These are phyloP conservation scores for Halcyon smyrnensis DNA, from an alignment of 2,797 vertebrate species.

Conservation along the genomic window DNA sequence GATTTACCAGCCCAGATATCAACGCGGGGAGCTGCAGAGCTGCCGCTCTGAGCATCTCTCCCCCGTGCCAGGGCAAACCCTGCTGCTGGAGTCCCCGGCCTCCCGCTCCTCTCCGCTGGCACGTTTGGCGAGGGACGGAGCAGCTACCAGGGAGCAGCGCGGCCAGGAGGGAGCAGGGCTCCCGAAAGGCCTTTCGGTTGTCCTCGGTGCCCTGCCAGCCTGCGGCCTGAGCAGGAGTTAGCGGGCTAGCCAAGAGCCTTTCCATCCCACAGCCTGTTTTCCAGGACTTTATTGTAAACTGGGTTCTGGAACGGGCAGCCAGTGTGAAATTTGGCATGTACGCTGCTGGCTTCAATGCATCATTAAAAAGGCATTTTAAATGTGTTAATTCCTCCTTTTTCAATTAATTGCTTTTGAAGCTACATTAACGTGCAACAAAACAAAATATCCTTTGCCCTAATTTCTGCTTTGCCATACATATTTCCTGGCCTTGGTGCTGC, in stretches of 20 bases:
- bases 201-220: background rate
- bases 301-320: constrained; percentile 7
- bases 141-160: background rate
- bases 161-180: background rate
- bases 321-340: constrained; percentile 44
- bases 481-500: background rate
- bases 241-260: background rate
- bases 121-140: rapidly evolving
- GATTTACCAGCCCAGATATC: background rate
- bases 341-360: constrained; percentile 10
- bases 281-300: constrained; percentile 30
- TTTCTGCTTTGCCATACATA: constrained; percentile 35
- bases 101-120: rapidly evolving
- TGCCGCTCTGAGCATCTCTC: background rate
- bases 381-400: constrained; percentile 61
- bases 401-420: constrained; percentile 60
- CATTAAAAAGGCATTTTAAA: constrained; percentile 67
- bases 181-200: background rate
- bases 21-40: rapidly evolving
- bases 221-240: background rate
- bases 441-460: constrained; percentile 25
- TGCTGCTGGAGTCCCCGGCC: background rate
- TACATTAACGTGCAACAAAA: constrained; percentile 17
- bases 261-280: constrained; percentile 14
- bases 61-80: rapidly evolving